phyloP scores from a whole-genome alignment of 2,888 invertebrate species.

The Malachius bipustulatus region DNA sequence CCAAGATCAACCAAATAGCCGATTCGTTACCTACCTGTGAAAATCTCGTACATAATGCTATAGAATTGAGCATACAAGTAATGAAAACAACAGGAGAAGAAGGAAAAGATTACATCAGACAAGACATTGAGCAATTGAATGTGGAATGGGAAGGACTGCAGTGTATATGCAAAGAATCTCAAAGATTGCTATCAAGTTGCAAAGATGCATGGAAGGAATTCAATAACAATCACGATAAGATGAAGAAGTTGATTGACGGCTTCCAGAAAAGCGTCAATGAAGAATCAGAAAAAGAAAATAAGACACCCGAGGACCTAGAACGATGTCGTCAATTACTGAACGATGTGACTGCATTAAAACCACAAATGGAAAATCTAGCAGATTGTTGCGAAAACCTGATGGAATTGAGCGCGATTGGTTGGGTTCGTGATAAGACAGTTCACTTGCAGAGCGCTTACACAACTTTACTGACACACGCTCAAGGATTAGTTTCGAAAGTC shows the following conservation, averaged over 20 bases:
- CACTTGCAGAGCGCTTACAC: slow-evolving; percentile 74
- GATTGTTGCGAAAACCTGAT: slow-evolving; percentile 78
- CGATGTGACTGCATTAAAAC: slow-evolving; percentile 65
- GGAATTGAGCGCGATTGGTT: slow-evolving; percentile 74
- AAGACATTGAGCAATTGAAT: slow-evolving; percentile 70
- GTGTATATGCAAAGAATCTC: slow-evolving; percentile 63
- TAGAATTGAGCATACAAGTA: slow-evolving; percentile 62
- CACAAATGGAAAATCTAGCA: slow-evolving; percentile 69
- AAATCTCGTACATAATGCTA: slow-evolving; percentile 57
- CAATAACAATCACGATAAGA: slow-evolving; percentile 55
- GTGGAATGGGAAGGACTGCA: slow-evolving; percentile 74
- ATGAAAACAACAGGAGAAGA: slow-evolving; percentile 67
- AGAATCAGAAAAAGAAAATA: slow-evolving; percentile 62
- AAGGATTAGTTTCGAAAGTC: slow-evolving; percentile 71
- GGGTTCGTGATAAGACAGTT: slow-evolving; percentile 78
- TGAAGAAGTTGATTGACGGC: slow-evolving; percentile 63
- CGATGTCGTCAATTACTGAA: slow-evolving; percentile 62
- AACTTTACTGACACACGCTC: slow-evolving; percentile 62
- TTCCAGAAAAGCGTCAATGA: slow-evolving; percentile 53
- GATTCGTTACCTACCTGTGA: slow-evolving; percentile 60
- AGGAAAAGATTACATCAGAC: slow-evolving; percentile 68
- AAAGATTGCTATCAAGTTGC: slow-evolving; percentile 62
- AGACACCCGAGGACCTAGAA: slow-evolving; percentile 65
- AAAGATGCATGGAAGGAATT: slow-evolving; percentile 73
- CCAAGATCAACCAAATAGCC: slow-evolving; percentile 58